Evolutionary conservation across 2,888 invertebrate genomes (phyloP), one percentile per base, ranked within the genome.

Genomic region (Rhaphigaster nebulosa): DNA sequence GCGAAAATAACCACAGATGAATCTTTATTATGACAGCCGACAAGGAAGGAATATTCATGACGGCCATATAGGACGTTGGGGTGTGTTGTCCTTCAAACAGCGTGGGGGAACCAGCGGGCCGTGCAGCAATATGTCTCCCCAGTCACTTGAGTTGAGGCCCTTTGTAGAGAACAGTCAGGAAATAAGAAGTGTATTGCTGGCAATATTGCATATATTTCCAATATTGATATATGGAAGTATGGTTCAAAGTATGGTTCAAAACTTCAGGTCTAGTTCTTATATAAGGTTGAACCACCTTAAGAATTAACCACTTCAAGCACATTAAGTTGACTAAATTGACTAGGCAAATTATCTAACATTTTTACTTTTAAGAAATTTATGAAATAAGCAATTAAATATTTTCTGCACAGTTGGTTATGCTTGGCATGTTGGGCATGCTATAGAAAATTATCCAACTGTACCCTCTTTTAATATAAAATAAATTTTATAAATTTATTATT

Each of bases 111-210:
- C 18, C 70, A 76, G 20, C 23, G 34, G 20, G 20, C 38, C 70
- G 38, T 76, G 70, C 38, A 76, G 70, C 70, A 76, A 76, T 76
- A 76, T 76, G 34, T 76, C 70, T 76, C 70, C 5, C 20, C 70
- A 76, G 70, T 76, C 29, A 65, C 65, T 65, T 65, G 65, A 65
- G 65, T 34, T 8, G 6, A 23, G 18, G 34, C 20, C 70, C 70
- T 76, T 76, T 76, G 70, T 38, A 13, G 29, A 5, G 15, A 34
- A 8, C 12, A 76, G 70, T 76, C 34, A 20, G 70, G 18, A n/a
- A 76, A 76, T 38, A 76, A 76, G 70, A 23, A 38, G 34, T 76
- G 1, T 38, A 76, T 38, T 76, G 20, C 38, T 38, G 8, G 34
- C 70, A 38, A 76, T 76, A 76, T 34, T 76, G 29, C 70, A 76